Evolutionary conservation across 2,888 invertebrate species (phyloP).

Genomic region (Latheticus oryzae): DNA sequence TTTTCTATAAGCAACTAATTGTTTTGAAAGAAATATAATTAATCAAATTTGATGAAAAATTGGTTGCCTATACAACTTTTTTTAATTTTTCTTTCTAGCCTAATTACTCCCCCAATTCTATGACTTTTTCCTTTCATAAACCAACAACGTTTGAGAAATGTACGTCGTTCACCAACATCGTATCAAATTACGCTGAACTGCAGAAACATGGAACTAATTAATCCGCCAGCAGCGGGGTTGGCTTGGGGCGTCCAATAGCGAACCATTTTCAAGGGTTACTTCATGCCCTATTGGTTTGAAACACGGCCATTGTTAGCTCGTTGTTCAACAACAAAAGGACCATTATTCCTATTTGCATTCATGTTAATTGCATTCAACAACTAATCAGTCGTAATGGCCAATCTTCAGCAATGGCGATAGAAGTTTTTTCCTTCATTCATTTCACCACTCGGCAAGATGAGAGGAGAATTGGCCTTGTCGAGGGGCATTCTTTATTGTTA

Average conservation of each 20-base stretch:
- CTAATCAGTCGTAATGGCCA: slow-evolving; percentile 56
- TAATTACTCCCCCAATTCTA: too few species aligned
- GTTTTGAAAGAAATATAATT: too few species aligned
- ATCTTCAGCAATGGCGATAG: slow-evolving; percentile 51
- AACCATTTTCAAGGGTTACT: slow-evolving; percentile 60
- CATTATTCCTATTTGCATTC: slow-evolving; percentile 60
- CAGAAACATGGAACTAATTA: slow-evolving; percentile 58
- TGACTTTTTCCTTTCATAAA: too few species aligned
- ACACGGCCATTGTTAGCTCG: slow-evolving; percentile 61
- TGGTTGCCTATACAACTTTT: too few species aligned
- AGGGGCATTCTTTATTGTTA: slow-evolving; percentile 22
- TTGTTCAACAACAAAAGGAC: slow-evolving; percentile 59
- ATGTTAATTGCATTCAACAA: slow-evolving; percentile 61
- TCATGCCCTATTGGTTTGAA: slow-evolving; percentile 61
- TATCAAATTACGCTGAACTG: slow-evolving; percentile 52
- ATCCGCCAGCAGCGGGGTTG: slow-evolving; percentile 59
- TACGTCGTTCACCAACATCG: too few species aligned
- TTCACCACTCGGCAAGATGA: background rate
- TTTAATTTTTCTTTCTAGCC: too few species aligned
- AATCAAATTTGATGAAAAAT: too few species aligned
- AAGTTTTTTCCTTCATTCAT: too few species aligned
- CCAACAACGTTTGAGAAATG: too few species aligned
- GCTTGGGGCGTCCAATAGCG: slow-evolving; percentile 60
- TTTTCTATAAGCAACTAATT: too few species aligned
- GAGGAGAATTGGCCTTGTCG: background rate